Evolutionary conservation across 2,113 vertebrate species (phyloP).

Genomic region (Hydropotes inermis): DNA sequence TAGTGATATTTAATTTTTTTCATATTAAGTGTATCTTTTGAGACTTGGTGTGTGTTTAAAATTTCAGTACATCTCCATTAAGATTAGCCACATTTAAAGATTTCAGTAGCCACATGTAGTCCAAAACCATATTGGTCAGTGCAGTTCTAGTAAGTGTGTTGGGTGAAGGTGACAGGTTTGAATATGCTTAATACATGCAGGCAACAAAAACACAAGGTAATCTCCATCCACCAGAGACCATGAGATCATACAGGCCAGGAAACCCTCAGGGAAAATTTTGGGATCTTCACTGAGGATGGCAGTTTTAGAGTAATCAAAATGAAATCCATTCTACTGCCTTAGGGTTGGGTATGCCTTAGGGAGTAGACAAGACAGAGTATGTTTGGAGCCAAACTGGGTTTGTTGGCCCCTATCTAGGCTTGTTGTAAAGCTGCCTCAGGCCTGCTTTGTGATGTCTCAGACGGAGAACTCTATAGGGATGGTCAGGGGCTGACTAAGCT

Average conservation of each 20-base stretch:
- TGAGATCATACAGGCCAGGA: background rate
- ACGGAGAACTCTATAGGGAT: background rate
- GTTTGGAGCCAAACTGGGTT: background rate
- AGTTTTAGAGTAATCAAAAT: background rate
- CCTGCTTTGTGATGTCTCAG: background rate
- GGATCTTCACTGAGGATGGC: background rate
- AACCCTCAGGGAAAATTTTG: background rate
- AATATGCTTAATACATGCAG: background rate
- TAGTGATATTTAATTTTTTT: background rate
- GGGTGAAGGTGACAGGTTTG: background rate
- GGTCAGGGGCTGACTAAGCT: background rate
- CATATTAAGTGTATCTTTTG: background rate
- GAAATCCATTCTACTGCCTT: background rate
- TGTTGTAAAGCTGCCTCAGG: background rate
- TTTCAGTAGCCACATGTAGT: background rate
- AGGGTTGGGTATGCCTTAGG: background rate
- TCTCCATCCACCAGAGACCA: background rate
- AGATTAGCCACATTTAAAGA: background rate
- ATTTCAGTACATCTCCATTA: background rate
- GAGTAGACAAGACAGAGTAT: background rate
- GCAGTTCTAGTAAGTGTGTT: background rate
- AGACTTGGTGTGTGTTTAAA: background rate
- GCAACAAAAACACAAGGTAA: background rate
- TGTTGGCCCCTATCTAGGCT: rapidly evolving
- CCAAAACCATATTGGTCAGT: background rate